Percentiles rank a stretch among this genome's conserved stretches.
Conservation (phyloP, 2,888 invertebrate species). For the Pristionchus exspectatus region DNA sequence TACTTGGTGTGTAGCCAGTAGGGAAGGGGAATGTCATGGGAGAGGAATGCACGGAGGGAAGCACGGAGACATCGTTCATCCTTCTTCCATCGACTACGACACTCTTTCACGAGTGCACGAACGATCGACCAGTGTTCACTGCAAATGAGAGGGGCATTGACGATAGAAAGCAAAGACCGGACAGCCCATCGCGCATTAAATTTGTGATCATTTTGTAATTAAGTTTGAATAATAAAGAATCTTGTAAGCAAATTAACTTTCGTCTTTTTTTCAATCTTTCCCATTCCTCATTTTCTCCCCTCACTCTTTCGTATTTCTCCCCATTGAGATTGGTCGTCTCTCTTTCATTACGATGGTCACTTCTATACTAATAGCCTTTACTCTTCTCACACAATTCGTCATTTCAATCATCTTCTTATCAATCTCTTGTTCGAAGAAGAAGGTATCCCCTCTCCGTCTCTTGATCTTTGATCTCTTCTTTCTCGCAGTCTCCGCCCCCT, state of each 20-base stretch:
- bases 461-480: not conserved
- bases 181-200: too few species aligned
- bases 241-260: too few species aligned
- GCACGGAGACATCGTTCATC: slow-evolving; percentile 42
- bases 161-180: not conserved
- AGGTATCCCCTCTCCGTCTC: not conserved
- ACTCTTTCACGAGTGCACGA: slow-evolving; percentile 35
- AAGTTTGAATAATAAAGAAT: too few species aligned
- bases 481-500: not conserved
- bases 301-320: slow-evolving; percentile 24
- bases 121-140: slow-evolving; percentile 56
- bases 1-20: slow-evolving; percentile 53
- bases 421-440: slow-evolving; percentile 26
- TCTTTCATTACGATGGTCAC: not conserved
- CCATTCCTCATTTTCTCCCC: not conserved
- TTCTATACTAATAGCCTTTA: not conserved
- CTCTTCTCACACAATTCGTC: slow-evolving; percentile 19
- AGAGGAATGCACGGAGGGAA: slow-evolving; percentile 23
- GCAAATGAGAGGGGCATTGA: not conserved
- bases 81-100: slow-evolving; percentile 14
- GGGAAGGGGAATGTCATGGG: slow-evolving; percentile 27
- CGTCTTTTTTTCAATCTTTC: too few species aligned
- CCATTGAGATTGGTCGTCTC: not conserved
- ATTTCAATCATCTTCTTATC: slow-evolving; percentile 20
- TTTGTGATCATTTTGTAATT: too few species aligned